Evolutionary conservation across 2,888 invertebrate genomes (phyloP).

Genomic region (Baccha elongata): DNA sequence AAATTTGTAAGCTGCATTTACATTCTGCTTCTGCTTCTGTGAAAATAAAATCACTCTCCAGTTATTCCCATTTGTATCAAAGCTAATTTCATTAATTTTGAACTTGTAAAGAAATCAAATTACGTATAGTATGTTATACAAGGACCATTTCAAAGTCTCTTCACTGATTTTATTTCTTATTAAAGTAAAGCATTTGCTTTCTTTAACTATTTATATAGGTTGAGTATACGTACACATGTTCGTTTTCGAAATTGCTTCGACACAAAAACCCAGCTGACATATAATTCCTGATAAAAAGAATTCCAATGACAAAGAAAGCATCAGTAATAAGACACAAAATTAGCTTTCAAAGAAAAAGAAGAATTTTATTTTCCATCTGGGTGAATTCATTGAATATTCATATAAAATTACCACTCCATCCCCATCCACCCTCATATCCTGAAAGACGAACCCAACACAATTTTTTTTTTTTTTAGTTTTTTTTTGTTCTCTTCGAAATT

Average conservation of each 20-base stretch:
- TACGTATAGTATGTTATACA: too few species aligned
- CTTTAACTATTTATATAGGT: too few species aligned
- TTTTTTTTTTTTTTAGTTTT: not conserved
- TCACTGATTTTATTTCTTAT: too few species aligned
- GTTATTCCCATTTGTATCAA: too few species aligned
- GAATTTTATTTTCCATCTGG: conserved; percentile 28
- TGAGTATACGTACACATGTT: not conserved
- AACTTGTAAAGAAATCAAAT: too few species aligned
- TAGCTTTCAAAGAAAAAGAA: conserved; percentile 46
- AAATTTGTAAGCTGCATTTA: too few species aligned
- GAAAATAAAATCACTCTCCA: too few species aligned
- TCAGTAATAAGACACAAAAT: conserved; percentile 36
- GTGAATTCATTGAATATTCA: conserved; percentile 53
- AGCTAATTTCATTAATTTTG: too few species aligned
- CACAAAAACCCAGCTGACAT: conserved; percentile 15
- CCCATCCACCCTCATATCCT: not conserved
- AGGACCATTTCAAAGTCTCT: too few species aligned
- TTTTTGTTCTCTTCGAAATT: conserved; percentile 27
- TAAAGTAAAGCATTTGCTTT: too few species aligned
- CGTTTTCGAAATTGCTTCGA: conserved; percentile 27
- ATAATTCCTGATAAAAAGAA: conserved; percentile 22
- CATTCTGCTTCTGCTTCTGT: too few species aligned
- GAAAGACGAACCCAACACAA: not conserved
- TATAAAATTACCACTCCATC: conserved; percentile 25
- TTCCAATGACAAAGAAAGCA: not conserved